Conservation (phyloP, 2,797 vertebrate species). For the Epinephelus malabaricus region DNA sequence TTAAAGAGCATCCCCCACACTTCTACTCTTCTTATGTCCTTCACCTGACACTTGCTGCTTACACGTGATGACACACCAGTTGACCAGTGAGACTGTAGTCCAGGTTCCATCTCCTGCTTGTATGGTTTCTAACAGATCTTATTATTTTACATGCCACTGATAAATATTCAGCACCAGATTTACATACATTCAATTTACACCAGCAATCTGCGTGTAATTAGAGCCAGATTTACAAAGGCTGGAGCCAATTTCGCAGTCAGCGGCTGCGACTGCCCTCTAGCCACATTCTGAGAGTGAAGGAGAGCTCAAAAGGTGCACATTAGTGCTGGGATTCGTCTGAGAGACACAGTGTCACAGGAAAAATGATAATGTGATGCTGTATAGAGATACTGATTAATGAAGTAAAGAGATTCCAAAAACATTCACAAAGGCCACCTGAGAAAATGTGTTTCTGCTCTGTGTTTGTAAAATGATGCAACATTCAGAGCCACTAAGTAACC, state of each 20-base stretch:
- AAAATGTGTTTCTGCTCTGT: not conserved
- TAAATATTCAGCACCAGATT: conserved; percentile 50
- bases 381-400: conserved; percentile 26
- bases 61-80: conserved; percentile 8
- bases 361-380: conserved; percentile 4
- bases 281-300: conserved; percentile 10
- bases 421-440: conserved; percentile 20
- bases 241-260: conserved; percentile 14
- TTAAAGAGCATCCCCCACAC: conserved; percentile 11
- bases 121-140: not conserved
- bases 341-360: conserved; percentile 28
- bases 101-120: conserved; percentile 3
- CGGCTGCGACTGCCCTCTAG: not conserved
- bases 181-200: conserved; percentile 25
- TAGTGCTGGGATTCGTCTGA: conserved; percentile 25
- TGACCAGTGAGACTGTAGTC: not conserved
- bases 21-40: not conserved
- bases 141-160: conserved; percentile 11
- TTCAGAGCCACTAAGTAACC: not conserved
- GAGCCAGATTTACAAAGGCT: not conserved
- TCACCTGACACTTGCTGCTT: conserved; percentile 4
- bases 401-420: conserved; percentile 6
- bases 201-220: conserved; percentile 45
- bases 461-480: not conserved
- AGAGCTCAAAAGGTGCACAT: conserved; percentile 18